Evolutionary conservation across 2,113 vertebrate species (phyloP), one percentile per base, ranked within the genome.

Genomic region (Dissostichus mawsoni): DNA sequence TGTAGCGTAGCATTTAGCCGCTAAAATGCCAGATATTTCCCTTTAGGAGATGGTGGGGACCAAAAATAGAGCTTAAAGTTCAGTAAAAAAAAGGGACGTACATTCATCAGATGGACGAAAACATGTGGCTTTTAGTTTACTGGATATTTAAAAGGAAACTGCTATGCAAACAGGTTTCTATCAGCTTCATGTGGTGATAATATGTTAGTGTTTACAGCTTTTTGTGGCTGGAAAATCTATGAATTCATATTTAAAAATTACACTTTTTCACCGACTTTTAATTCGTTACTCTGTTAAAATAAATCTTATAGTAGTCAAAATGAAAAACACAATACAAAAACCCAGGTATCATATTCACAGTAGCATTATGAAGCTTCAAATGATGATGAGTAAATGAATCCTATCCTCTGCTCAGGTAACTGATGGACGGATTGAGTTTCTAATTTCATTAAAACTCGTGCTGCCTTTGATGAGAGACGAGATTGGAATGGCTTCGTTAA

Each of bases 381-480:
- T 17, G 23, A 33, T 9, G 23, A 6, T 2, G 3, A 1, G 59
- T 20, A 17, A 9, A 47, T 8, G 1, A 17, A 48, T 20, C 17
- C 8, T 16, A 0, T 66, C 29, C 11, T 59, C 67, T 36, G 33
- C 3, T 63, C 14, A 23, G 55, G 48, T 52, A 12, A 50, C 4
- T 25, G 53, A 67, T 9, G 16, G n/a, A 69, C 2, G 1, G 59
- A 23, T 67, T 44, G 36, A 55, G 18, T 23, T 52, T 70, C 17
- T 69, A 20, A 69, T 85, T 80, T 69, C 16, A 69, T 68, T 66
- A 51, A 23, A 11, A 45, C 50, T 44, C 25, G 9, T 6, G 33
- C 50, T 47, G 59, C 45, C 53, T 73, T 65, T 23, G 8, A 33
- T n/a, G 47, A 78, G 59, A 74, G 63, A 61, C 23, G 2, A 25